Base-by-base conservation (phyloP, 2,113 vertebrate genomes). In the Tapirus terrestris region DNA sequence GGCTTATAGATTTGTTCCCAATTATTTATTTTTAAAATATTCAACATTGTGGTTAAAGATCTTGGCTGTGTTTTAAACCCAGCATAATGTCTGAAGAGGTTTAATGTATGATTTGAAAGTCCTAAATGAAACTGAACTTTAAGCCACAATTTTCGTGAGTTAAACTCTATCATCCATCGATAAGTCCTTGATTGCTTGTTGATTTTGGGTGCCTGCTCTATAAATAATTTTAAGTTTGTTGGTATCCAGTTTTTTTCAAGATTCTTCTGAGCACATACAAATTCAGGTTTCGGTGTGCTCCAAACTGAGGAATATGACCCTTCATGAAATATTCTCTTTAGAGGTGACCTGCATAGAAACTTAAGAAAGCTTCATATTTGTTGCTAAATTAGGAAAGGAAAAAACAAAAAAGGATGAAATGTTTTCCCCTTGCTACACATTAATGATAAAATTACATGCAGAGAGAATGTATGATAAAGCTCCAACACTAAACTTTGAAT, bases 401-500 rank as follows among this genome's bases (percentile, higher is more conserved):
- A 33, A 67, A 63, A 96, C 51, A 91, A 94, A 75, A 83, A 76
- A 8, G 2, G 79, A 48, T 76, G 5, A 67, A 85, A 97, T 91
- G 16, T 51, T 95, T 91, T 97, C n/a, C 21, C 60, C 33, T 91
- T 79, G 76, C 61, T 96, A 95, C 88, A 81, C 95, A 86, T 97
- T 96, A 89, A 65, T 91, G 94, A 48, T 97, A 96, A 98, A 94
- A 94, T 76, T n/a, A 92, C 36, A 96, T 95, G 81, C 96, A 98
- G 77, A 98, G 86, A 98, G 93, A 97, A 89, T 98, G 96, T 86
- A 97, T 96, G 87, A 95, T 97, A 96, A 97, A 91, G 25, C 96
- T 96, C 92, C 89, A 98, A 98, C 76, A 94, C 82, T 98, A 97
- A 98, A 96, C 87, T 97, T 95, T 97, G 77, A 98, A 95, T 97